phyloP scores from a whole-genome alignment of 1,140 invertebrate genomes.

The Steinernema feltiae region DNA sequence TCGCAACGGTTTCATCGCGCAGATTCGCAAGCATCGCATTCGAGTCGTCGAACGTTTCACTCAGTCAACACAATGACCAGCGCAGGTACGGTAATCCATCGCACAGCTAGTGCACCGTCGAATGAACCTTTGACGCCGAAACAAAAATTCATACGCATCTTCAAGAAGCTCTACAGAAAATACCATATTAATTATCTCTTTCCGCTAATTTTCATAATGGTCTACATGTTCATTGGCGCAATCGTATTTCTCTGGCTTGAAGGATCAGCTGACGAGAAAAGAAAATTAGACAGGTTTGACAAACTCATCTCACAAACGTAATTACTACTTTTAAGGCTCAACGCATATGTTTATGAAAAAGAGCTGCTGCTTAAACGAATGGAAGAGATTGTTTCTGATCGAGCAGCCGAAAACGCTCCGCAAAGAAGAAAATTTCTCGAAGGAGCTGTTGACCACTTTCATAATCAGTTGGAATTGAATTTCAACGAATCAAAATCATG shows the following conservation, averaged over 20 bases:
- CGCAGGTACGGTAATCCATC: neutral
- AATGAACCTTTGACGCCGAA: neutral
- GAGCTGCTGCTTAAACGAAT: constrained; percentile 44
- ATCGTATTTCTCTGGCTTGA: constrained; percentile 47
- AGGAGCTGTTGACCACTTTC: neutral
- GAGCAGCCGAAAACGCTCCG: neutral
- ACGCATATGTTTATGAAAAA: constrained; percentile 29
- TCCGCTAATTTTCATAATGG: constrained; percentile 44
- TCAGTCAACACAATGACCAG: neutral
- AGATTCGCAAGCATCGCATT: neutral
- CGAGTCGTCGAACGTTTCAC: neutral
- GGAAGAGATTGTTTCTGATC: constrained; percentile 37
- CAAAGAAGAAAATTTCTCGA: neutral
- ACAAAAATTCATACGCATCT: neutral
- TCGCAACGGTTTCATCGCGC: neutral
- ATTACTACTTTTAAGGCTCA: constrained; percentile 32
- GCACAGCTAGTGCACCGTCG: neutral
- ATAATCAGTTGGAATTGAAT: constrained; percentile 26
- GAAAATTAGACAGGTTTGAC: constrained; percentile 30
- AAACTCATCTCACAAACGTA: too few relatives aligned
- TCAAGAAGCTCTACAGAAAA: constrained; percentile 31
- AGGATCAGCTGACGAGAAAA: constrained; percentile 18
- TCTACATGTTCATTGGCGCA: constrained; percentile 49
- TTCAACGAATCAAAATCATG: constrained; percentile 28
- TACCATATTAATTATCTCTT: constrained; percentile 43